Evolutionary conservation across 1,140 invertebrate genomes (phyloP).

Genomic region (Drosophila rufa): DNA sequence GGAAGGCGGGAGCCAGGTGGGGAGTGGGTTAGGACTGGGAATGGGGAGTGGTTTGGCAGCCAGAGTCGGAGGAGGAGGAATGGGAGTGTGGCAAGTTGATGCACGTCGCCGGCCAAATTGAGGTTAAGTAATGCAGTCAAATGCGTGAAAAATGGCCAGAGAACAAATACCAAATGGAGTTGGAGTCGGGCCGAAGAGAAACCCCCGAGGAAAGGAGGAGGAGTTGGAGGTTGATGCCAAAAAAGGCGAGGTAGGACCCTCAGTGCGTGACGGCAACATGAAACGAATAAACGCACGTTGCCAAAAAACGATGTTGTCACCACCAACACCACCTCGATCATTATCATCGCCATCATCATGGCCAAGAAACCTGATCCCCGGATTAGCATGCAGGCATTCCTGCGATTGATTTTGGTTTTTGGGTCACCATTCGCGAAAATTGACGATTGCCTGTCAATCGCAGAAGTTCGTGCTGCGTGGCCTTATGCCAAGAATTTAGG

Average conservation of each 20-base stretch:
- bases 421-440: conserved; percentile 45
- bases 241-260: conserved; percentile 54
- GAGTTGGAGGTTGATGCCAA: background rate
- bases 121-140: conserved; percentile 82
- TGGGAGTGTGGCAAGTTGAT: conserved; percentile 41
- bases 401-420: conserved; percentile 63
- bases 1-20: conserved; percentile 8
- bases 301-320: conserved; percentile 58
- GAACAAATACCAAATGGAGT: conserved; percentile 31
- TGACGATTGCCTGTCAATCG: conserved; percentile 64
- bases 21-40: conserved; percentile 1
- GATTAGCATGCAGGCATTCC: conserved; percentile 62
- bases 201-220: background rate
- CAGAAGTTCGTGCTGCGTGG: conserved; percentile 2
- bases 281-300: conserved; percentile 56
- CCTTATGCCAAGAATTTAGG: background rate
- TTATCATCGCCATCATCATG: conserved; percentile 9
- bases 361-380: conserved; percentile 40
- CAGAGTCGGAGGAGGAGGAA: conserved; percentile 3
- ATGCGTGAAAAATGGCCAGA: conserved; percentile 77
- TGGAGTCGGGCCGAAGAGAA: conserved; percentile 16
- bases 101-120: conserved; percentile 72
- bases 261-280: conserved; percentile 70
- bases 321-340: conserved; percentile 31
- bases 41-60: conserved; percentile 11